Evolutionary conservation across 2,113 vertebrate species (phyloP), one percentile per base, ranked within the genome.

Genomic region (Etia nguti): DNA sequence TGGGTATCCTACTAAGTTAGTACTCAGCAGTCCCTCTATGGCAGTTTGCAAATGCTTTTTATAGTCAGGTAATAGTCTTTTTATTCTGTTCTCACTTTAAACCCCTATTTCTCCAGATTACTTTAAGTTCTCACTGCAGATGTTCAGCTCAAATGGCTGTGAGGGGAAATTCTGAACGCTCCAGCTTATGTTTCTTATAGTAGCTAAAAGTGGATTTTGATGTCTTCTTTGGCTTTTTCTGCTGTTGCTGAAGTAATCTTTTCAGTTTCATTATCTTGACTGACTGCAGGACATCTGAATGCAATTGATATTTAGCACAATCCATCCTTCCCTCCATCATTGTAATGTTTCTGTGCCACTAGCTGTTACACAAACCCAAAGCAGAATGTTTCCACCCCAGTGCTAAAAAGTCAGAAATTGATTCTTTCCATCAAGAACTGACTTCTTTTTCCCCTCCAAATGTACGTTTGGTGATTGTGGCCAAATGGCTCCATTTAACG

Each of bases 361-460:
- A 46, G 65, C 38, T 73, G 65, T 43, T 73, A 46, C 1, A 73
- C 41, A 50, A 52, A 50, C 41, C 24, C 16, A 77, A 31, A 77
- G 43, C 43, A 77, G 24, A 75, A 75, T 48, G 29, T 75, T 75
- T 75, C 9, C 24, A 20, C 24, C 22, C 15, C 24, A 11, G 43
- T 31, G 16, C 70, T 77, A 31, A 77, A 48, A 18, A 24, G 68
- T 73, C 43, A 48, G 43, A 29, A 77, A 26, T 12, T 11, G 43
- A 12, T 50, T 77, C 43, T 50, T 31, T 50, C 10, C 24, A 50
- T 50, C 70, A 31, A 52, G 10, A 46, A 5, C 26, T n/a, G 24
- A 0, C 43, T 50, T 6, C 1, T 50, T 75, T 55, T 43, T 10
- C 2, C 13, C 13, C 24, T 0, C 24, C 43, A 20, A 31, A 75